These are phyloP conservation scores for Lagopus leucura DNA, from an alignment of 2,113 vertebrate species.

Conservation along the genomic window DNA sequence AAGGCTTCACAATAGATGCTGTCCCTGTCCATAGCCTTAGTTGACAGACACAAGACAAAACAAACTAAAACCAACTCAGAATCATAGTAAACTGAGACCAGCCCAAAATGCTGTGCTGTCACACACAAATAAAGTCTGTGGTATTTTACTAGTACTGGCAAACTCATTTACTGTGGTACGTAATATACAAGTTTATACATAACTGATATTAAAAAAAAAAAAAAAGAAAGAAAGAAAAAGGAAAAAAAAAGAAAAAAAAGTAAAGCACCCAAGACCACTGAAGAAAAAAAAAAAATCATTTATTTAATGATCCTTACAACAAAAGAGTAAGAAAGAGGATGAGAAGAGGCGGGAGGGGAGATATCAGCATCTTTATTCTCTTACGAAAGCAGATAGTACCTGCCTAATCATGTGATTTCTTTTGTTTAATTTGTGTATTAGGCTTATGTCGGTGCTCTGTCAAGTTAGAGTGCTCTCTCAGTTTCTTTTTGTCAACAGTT, in stretches of 20 bases:
- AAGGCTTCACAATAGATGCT: not conserved
- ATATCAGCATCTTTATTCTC: not conserved
- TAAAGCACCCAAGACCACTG: not conserved
- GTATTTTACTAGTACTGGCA: not conserved
- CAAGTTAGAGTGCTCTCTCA: no score
- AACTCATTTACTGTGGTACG: not conserved
- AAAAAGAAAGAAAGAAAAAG: no score
- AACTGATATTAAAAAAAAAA: not conserved
- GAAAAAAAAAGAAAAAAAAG: no score
- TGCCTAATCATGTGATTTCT: not conserved
- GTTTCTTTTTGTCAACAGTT: no score
- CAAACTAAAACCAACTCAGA: not conserved
- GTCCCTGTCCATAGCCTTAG: not conserved
- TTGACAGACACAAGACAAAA: not conserved
- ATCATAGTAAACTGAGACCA: not conserved
- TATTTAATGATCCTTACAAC: not conserved
- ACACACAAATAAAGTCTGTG: not conserved
- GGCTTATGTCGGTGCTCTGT: no score
- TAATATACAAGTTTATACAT: not conserved
- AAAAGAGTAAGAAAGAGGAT: not conserved
- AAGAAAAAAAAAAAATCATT: not conserved
- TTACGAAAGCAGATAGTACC: not conserved
- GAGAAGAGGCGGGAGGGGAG: not conserved
- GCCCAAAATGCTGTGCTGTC: not conserved
- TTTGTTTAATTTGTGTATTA: not conserved